A percentile compares a stretch with the other conserved stretches of the same genome.
Conservation (phyloP, 2,888 invertebrate genomes). For the Chrysolina haemoptera region DNA sequence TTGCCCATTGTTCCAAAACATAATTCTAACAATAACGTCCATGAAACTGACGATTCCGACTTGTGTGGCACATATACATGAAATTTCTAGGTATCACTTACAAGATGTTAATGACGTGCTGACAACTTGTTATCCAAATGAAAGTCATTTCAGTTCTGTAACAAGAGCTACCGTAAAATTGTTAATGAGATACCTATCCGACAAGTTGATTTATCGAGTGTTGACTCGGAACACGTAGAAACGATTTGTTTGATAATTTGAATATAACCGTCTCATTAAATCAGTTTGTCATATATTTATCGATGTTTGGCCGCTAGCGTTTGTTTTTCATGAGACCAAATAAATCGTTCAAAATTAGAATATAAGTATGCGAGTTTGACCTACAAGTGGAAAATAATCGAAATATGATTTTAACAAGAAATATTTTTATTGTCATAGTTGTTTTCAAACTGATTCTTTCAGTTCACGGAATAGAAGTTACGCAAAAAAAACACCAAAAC, state of each 20-base stretch:
- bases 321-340: background rate
- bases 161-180: constrained; percentile 26
- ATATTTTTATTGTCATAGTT: too few relatives aligned
- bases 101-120: constrained; percentile 5
- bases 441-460: too few relatives aligned
- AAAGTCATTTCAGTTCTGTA: constrained; percentile 1
- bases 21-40: too few relatives aligned
- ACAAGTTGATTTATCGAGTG: constrained; percentile 22
- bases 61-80: too few relatives aligned
- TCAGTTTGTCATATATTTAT: background rate
- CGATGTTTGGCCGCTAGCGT: background rate
- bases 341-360: background rate
- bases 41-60: too few relatives aligned
- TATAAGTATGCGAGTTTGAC: too few relatives aligned
- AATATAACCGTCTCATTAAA: constrained; percentile 9
- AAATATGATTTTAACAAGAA: too few relatives aligned
- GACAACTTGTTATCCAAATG: constrained; percentile 13
- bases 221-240: background rate
- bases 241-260: constrained; percentile 7
- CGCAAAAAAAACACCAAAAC: too few relatives aligned
- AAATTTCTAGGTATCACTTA: background rate
- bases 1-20: too few relatives aligned
- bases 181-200: constrained; percentile 17
- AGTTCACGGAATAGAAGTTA: too few relatives aligned
- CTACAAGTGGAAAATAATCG: too few relatives aligned